Evolutionary conservation across 2,888 invertebrate genomes (phyloP).

Genomic region (Pyrochroa serraticornis): DNA sequence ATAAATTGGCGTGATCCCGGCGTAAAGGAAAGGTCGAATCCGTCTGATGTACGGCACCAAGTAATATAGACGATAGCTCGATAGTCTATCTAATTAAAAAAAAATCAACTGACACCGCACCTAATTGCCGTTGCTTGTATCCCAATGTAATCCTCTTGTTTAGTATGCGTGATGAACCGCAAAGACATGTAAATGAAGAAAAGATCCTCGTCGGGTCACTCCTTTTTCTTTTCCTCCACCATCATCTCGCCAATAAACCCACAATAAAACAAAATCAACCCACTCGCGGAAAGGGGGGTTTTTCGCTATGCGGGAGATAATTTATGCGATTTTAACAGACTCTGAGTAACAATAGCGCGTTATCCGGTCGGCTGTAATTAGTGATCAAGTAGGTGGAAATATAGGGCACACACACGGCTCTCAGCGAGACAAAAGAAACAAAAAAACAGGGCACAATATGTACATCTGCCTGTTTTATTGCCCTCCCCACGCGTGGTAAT

Average conservation of each 20-base stretch:
- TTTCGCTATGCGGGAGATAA: slow-evolving; percentile 43
- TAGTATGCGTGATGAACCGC: slow-evolving; percentile 42
- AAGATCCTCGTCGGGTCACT: no score
- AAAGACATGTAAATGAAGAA: slow-evolving; percentile 29
- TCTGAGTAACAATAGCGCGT: slow-evolving; percentile 52
- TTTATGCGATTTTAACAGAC: slow-evolving; percentile 58
- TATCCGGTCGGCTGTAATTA: slow-evolving; percentile 56
- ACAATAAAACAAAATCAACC: no score
- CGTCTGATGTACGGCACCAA: slow-evolving; percentile 37
- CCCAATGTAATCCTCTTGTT: slow-evolving; percentile 45
- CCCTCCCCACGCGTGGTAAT: slow-evolving; percentile 19
- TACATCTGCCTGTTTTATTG: slow-evolving; percentile 52
- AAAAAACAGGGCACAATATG: slow-evolving; percentile 49
- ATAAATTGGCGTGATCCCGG: slow-evolving; percentile 28
- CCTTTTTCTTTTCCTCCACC: no score
- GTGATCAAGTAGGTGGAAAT: slow-evolving; percentile 60
- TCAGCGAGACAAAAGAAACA: slow-evolving; percentile 54
- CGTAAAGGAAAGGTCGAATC: slow-evolving; percentile 7
- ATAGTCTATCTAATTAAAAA: slow-evolving; percentile 46
- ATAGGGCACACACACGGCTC: slow-evolving; percentile 52
- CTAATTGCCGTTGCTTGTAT: slow-evolving; percentile 48
- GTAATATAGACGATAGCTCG: slow-evolving; percentile 46
- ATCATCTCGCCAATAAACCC: no score
- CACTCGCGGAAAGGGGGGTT: no score
- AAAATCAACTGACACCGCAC: slow-evolving; percentile 41